Evolutionary conservation across 2,888 invertebrate species (phyloP), one percentile per base, ranked within the genome.

Genomic region (Agrilus biguttatus): DNA sequence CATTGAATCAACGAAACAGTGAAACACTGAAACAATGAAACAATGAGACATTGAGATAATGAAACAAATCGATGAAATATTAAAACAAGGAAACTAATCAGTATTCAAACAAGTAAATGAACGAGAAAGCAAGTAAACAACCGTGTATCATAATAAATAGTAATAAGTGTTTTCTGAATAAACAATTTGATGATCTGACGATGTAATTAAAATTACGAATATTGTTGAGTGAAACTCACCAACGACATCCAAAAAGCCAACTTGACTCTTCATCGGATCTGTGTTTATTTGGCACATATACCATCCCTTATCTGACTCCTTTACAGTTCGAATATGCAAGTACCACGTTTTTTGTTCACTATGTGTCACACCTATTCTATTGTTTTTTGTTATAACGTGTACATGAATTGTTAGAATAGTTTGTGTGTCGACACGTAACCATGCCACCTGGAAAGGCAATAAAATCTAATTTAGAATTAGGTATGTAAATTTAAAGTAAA

Each of bases 251-350:
- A 80, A 63, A 60, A 74, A 77, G 39, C 79, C 78, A 44, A 73
- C 70, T 67, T 79, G 79, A 58, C 75, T 77, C 59, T 77, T 77
- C 84, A 84, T 84, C 4, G 84, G 85, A 54, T 80, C 80, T 1
- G 77, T 77, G 59, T 77, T 77, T 53, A 77, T 88, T 72, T 90
- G 89, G 60, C 90, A 91, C 89, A 89, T 89, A 69, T 90, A 91
- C 80, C 85, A 88, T 41, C 90, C 87, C 51, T 82, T 77, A 67
- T 91, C 91, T 0, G 82, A 77, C 61, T 88, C 85, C 42, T 81
- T 72, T 2, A 90, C 83, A 60, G 89, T 87, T 38, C 81, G 74
- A 55, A 91, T 85, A 58, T 88, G 86, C 41, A 92, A 73, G 65
- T 81, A 86, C 89, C 89, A 91, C 43, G 84, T 86, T 45, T 82